Conservation (phyloP, 2,797 vertebrate species). For the Pseudomugil gertrudae region DNA sequence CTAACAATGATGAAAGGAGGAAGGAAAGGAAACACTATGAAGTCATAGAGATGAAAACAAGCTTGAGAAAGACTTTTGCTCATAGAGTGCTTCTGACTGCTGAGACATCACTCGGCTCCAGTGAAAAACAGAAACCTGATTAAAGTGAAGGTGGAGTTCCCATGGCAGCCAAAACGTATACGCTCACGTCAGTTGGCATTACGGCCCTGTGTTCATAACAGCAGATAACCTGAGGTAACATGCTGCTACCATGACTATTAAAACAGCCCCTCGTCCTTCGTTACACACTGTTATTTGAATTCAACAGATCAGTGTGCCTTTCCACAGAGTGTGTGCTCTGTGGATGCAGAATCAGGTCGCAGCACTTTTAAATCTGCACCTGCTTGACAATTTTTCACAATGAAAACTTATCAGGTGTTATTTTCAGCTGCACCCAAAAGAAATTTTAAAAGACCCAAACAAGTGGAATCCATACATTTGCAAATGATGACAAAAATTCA, state of each 20-base stretch:
- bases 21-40: not conserved
- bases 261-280: constrained; percentile 37
- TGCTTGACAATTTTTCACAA: constrained; percentile 24
- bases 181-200: constrained; percentile 31
- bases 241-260: constrained; percentile 56
- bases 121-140: constrained; percentile 25
- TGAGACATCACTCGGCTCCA: not conserved
- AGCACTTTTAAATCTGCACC: constrained; percentile 11
- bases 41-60: too few relatives aligned
- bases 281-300: constrained; percentile 47
- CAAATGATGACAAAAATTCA: constrained; percentile 32
- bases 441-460: constrained; percentile 8
- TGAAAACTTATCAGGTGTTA: constrained; percentile 10
- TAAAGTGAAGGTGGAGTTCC: constrained; percentile 48
- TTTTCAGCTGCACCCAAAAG: constrained; percentile 21
- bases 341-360: constrained; percentile 15
- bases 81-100: not conserved
- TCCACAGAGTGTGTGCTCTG: constrained; percentile 19
- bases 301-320: constrained; percentile 38
- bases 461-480: constrained; percentile 8
- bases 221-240: constrained; percentile 46
- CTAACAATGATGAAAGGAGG: constrained; percentile 67
- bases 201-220: constrained; percentile 25
- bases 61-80: not conserved
- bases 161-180: constrained; percentile 52